These are phyloP conservation scores for Neoascia interrupta DNA, from an alignment of 2,888 invertebrate genomes.

Conservation along the genomic window DNA sequence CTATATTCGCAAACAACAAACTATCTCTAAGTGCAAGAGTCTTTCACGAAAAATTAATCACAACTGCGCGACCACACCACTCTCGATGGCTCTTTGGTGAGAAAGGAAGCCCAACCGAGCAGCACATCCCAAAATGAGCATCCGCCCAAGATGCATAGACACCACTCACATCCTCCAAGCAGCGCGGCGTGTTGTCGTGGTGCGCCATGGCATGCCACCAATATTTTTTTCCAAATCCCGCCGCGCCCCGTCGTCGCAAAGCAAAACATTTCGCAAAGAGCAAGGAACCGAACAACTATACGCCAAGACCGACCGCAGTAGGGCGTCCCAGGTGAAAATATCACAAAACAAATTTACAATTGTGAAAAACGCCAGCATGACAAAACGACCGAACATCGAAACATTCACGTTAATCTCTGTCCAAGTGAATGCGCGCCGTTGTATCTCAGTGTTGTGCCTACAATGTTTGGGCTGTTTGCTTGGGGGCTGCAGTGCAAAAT, in stretches of 20 bases:
- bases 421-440: slow-evolving; percentile 64
- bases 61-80: slow-evolving; percentile 42
- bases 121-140: slow-evolving; percentile 42
- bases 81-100: slow-evolving; percentile 17
- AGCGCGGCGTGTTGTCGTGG: background rate
- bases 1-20: too few relatives aligned
- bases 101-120: slow-evolving; percentile 52
- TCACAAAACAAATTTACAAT: slow-evolving; percentile 69
- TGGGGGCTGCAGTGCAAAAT: slow-evolving; percentile 61
- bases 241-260: slow-evolving; percentile 3
- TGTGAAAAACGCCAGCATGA: slow-evolving; percentile 70
- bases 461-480: slow-evolving; percentile 54
- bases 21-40: too few relatives aligned
- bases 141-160: slow-evolving; percentile 66
- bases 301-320: slow-evolving; percentile 48
- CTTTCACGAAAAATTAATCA: slow-evolving; percentile 64
- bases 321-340: slow-evolving; percentile 69
- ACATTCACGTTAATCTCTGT: slow-evolving; percentile 70
- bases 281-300: slow-evolving; percentile 6
- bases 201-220: background rate
- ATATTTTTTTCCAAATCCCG: slow-evolving; percentile 30
- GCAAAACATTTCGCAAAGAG: slow-evolving; percentile 31
- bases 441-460: slow-evolving; percentile 66
- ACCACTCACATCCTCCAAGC: slow-evolving; percentile 39
- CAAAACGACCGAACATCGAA: slow-evolving; percentile 70